Percentiles rank a stretch among this genome's conserved stretches.
These are phyloP conservation scores for Coracias cyanogaster DNA, from an alignment of 2,797 vertebrate species.

Conservation along the genomic window DNA sequence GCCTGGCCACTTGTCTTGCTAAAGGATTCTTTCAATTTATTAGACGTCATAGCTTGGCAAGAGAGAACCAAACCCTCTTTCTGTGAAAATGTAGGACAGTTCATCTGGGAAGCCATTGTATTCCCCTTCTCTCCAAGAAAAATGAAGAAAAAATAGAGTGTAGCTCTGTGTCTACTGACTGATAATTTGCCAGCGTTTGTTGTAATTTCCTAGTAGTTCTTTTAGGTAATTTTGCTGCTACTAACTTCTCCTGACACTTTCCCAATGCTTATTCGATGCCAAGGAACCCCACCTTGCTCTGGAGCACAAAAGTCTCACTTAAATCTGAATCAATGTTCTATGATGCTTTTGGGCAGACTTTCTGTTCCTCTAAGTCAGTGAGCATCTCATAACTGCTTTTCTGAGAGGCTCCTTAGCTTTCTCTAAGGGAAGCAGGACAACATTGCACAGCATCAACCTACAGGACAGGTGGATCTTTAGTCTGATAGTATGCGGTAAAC, in stretches of 20 bases:
- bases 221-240: neutral
- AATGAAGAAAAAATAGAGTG: rapidly evolving
- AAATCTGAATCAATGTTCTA: rapidly evolving
- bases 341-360: neutral
- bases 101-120: neutral
- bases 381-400: neutral
- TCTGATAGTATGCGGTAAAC: neutral
- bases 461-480: neutral
- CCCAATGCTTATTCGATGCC: neutral
- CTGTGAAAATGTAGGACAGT: neutral
- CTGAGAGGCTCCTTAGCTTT: neutral
- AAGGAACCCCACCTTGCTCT: neutral
- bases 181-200: neutral
- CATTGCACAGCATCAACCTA: rapidly evolving
- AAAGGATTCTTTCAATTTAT: neutral
- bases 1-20: neutral
- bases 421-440: neutral
- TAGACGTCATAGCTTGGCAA: neutral
- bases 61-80: neutral
- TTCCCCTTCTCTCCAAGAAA: neutral
- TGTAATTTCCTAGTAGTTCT: neutral
- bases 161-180: neutral
- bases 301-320: neutral
- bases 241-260: neutral
- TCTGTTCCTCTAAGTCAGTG: neutral